Evolutionary conservation across 2,797 vertebrate genomes (phyloP), one percentile per base, ranked within the genome.

Genomic region (Melanotaenia parkinsoni): DNA sequence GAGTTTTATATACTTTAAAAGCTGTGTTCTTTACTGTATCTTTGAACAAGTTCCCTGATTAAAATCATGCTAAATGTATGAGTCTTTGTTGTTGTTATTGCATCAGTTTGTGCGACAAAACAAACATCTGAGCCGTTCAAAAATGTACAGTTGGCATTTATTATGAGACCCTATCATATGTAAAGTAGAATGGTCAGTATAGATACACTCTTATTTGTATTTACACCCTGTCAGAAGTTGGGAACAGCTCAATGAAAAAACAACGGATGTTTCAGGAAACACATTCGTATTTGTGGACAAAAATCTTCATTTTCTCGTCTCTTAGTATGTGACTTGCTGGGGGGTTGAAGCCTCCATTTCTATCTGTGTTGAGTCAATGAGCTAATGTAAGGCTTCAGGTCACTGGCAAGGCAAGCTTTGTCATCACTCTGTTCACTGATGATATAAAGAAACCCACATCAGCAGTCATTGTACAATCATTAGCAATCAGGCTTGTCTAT

Each of bases 391-490:
- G 89, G 89, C 89, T 94, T 92, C 93, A 87, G 95, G 82, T 94
- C 89, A 0, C 88, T 85, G 70, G 90, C 83, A 86, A 84, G 90
- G 92, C 85, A 86, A 83, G 86, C 88, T 67, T 70, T 71, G 80
- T 94, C 94, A 78, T 95, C 93, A 78, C 94, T 95, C 67, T 94
- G 88, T 0, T 92, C 85, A 91, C 92, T 86, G 94, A 95, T 35
- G 86, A 90, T 89, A 93, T 92, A 80, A 91, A 83, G 92, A 93
- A 85, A 94, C 93, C 93, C 93, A 77, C 37, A 6, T 66, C 63
- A 82, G 79, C 78, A 72, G 81, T 75, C 76, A 65, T 66, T 81
- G 20, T 85, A 86, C 86, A 89, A 84, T 88, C 84, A 85, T 70
- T 68, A 63, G 58, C 68, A 65, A 76, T 81, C 63, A 82, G 43